Conservation (phyloP, 1,140 invertebrate genomes). For the Aphelenchoides fujianensis region DNA sequence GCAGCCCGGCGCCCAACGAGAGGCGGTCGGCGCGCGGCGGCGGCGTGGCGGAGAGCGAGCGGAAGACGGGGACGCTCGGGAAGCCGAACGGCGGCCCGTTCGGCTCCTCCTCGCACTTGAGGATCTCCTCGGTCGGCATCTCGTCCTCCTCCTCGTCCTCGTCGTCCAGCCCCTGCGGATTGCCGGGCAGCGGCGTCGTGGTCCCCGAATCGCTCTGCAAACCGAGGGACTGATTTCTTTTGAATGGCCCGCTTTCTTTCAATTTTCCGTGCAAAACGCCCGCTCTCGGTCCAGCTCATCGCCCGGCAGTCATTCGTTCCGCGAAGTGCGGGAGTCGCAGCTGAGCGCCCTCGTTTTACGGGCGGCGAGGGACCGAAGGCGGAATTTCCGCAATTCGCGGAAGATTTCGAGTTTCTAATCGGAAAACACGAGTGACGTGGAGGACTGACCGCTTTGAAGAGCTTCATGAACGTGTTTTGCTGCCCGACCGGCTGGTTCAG, state of each 20-base stretch:
- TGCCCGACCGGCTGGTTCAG: conserved; percentile 43
- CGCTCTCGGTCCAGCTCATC: background rate
- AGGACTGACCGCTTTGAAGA: conserved; percentile 51
- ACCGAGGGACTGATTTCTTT: background rate
- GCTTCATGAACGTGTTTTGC: conserved; percentile 46
- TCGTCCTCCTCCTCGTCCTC: conserved; percentile 49
- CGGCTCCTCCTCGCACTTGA: conserved; percentile 23
- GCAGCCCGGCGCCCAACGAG: conserved; percentile 35
- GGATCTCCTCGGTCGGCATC: conserved; percentile 3
- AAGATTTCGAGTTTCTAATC: background rate
- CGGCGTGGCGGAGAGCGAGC: conserved; percentile 1
- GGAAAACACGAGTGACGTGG: background rate
- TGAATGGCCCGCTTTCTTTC: conserved; percentile 15
- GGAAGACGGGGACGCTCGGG: conserved; percentile 3
- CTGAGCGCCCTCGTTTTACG: background rate
- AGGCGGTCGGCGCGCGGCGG: conserved; percentile 12
- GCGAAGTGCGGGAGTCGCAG: background rate
- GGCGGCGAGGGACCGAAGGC: background rate
- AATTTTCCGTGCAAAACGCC: conserved; percentile 9
- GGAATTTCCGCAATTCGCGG: background rate
- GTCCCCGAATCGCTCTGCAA: conserved; percentile 17
- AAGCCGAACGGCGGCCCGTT: conserved; percentile 3
- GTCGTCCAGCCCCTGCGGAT: conserved; percentile 28
- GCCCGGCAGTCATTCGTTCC: background rate
- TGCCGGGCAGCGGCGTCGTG: conserved; percentile 8